phyloP scores from a whole-genome alignment of 2,113 vertebrate species.

The Microcebus griseorufus region DNA sequence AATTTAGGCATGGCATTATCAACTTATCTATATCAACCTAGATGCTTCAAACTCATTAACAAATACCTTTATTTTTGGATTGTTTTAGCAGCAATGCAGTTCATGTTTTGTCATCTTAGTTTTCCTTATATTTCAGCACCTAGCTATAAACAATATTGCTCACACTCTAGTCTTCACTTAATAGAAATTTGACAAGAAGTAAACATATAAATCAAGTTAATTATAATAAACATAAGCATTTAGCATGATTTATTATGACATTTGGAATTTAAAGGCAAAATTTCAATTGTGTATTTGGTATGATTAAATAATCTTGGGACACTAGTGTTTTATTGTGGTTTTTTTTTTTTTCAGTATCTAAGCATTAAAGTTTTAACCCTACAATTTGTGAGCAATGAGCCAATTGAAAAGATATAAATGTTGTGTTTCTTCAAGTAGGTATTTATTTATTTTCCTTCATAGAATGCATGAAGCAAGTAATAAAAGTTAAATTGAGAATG shows the following conservation, averaged over 20 bases:
- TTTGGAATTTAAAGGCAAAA: constrained; percentile 25
- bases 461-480: not conserved
- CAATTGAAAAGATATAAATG: constrained; percentile 9
- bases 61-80: constrained; percentile 40
- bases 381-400: not conserved
- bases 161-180: not conserved
- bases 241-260: constrained; percentile 23
- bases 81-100: not conserved
- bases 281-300: not conserved
- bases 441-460: constrained; percentile 22
- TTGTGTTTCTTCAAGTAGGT: not conserved
- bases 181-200: constrained; percentile 11
- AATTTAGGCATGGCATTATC: not conserved
- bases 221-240: not conserved
- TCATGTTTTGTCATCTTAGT: not conserved
- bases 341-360: not conserved
- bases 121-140: constrained; percentile 12
- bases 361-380: not conserved
- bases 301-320: constrained; percentile 11
- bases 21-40: not conserved
- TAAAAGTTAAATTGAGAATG: not conserved
- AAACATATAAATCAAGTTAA: constrained; percentile 12
- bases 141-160: constrained; percentile 33
- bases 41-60: not conserved
- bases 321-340: not conserved